Conservation (phyloP, 1,140 invertebrate species). For the Dreissena polymorpha region DNA sequence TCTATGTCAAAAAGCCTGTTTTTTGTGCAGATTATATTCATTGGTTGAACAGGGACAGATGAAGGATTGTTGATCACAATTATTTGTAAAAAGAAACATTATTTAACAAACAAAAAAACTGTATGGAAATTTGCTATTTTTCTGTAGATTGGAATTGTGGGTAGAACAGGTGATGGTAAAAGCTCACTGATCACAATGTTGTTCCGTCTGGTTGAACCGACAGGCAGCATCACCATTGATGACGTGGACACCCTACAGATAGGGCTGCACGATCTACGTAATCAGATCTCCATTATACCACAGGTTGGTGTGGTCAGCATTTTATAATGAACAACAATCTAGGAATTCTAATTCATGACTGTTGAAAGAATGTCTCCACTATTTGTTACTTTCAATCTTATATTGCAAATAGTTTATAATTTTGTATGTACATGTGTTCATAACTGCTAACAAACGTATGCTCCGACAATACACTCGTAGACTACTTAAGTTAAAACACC, state of each 20-base stretch:
- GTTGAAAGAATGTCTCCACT: too few species aligned
- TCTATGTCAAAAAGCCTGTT: too few species aligned
- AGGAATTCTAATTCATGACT: too few species aligned
- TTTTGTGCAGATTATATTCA: too few species aligned
- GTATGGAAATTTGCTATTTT: not conserved
- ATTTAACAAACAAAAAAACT: too few species aligned
- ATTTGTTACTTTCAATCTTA: too few species aligned
- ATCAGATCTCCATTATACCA: constrained; percentile 82
- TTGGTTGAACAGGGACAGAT: not conserved
- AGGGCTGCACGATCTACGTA: constrained; percentile 80
- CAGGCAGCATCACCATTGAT: constrained; percentile 76
- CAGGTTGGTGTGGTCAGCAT: constrained; percentile 76
- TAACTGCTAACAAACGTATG: too few species aligned
- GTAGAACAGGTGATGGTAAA: constrained; percentile 82
- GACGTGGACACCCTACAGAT: constrained; percentile 70
- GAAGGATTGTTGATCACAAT: not conserved
- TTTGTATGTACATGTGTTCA: not conserved
- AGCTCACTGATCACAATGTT: constrained; percentile 85
- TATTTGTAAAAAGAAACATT: too few species aligned
- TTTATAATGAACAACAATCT: not conserved
- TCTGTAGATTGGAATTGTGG: constrained; percentile 82
- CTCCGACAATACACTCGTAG: too few species aligned
- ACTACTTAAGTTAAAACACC: too few species aligned
- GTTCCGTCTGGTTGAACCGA: constrained; percentile 88
- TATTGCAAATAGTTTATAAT: not conserved